Percentiles rank a stretch among this genome's conserved stretches.
Conservation (phyloP, 2,113 vertebrate genomes). For the Nestor notabilis region DNA sequence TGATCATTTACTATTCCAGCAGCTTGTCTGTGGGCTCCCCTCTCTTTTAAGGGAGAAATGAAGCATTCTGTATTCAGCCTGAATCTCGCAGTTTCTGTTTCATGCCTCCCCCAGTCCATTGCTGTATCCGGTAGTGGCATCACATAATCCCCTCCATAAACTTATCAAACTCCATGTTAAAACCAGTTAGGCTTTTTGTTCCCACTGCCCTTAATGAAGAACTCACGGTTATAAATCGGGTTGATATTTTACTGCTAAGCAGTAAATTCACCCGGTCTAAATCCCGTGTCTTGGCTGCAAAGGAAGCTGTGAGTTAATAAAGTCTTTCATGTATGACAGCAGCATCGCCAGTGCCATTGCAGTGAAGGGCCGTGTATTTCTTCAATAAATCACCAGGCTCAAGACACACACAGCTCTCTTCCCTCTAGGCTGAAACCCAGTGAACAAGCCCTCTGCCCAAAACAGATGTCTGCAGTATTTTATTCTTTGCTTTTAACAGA, state of each 20-base stretch:
- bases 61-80: neutral
- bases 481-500: neutral
- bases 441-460: neutral
- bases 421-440: neutral
- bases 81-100: neutral
- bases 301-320: neutral
- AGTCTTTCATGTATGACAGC: neutral
- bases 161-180: neutral
- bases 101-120: neutral
- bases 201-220: neutral
- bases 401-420: neutral
- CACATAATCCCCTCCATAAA: neutral
- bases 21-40: neutral
- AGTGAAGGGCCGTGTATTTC: neutral
- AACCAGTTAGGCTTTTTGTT: neutral
- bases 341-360: neutral
- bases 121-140: neutral
- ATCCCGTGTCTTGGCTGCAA: neutral
- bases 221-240: neutral
- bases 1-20: neutral
- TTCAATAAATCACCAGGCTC: neutral
- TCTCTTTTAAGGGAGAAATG: neutral
- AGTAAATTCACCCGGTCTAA: neutral
- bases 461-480: neutral
- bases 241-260: neutral